Percentiles rank a stretch among this genome's conserved stretches.
These are phyloP conservation scores for Papilio elwesi DNA, from an alignment of 2,888 invertebrate species.

Conservation along the genomic window DNA sequence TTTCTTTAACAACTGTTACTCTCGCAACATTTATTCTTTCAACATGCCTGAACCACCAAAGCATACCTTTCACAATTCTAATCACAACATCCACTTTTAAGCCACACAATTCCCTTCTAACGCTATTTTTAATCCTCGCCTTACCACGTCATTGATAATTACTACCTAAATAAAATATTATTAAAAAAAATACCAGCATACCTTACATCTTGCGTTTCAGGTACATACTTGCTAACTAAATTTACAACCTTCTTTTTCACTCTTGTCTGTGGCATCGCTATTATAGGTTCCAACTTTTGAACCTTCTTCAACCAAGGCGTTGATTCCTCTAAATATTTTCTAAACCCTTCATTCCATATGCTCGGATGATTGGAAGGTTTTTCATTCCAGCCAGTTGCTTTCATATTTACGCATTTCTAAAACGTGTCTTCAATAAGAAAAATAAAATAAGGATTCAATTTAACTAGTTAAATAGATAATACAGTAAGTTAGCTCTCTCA, in stretches of 20 bases:
- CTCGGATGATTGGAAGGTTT: constrained; percentile 70
- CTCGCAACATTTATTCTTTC: no score
- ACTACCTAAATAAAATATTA: not conserved
- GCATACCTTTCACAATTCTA: no score
- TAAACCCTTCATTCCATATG: constrained; percentile 74
- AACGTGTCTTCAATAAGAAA: constrained; percentile 41
- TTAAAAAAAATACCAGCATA: constrained; percentile 40
- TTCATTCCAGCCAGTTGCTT: constrained; percentile 71
- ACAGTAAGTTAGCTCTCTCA: no score
- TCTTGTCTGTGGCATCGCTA: constrained; percentile 57
- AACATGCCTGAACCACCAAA: no score
- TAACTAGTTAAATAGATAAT: no score
- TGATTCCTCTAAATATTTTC: constrained; percentile 51
- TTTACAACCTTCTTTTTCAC: constrained; percentile 66
- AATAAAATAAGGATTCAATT: not conserved
- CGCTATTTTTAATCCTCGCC: no score
- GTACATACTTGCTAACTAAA: constrained; percentile 68
- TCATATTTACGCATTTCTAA: constrained; percentile 62
- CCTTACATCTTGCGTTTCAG: constrained; percentile 73
- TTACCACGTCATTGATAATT: not conserved
- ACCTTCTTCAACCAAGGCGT: constrained; percentile 69
- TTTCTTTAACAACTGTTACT: no score
- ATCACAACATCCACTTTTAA: no score
- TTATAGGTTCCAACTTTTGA: constrained; percentile 59
- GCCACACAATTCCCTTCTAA: no score